Percentiles rank a stretch among this genome's conserved stretches.
Conservation (phyloP, 2,113 vertebrate species). For the Myrmecophaga tridactyla region DNA sequence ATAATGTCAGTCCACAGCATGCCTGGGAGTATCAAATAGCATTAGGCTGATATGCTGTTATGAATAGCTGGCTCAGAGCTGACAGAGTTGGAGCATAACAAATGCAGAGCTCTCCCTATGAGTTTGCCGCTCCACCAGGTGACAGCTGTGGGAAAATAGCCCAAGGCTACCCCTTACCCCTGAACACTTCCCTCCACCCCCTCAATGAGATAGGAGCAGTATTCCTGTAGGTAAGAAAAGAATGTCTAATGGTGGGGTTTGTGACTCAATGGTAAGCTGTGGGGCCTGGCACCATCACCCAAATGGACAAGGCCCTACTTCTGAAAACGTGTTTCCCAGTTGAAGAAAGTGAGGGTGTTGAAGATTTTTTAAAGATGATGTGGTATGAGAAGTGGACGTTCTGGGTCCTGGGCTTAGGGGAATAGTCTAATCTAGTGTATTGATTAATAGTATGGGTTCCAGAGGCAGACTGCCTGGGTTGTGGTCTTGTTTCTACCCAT, state of each 20-base stretch:
- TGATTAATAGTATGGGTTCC: neutral
- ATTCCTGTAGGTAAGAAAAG: neutral
- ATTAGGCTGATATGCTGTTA: neutral
- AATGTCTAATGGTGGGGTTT: neutral
- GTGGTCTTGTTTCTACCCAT: neutral
- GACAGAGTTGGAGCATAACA: neutral
- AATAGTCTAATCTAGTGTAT: neutral
- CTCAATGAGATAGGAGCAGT: neutral
- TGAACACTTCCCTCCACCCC: neutral
- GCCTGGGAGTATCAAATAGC: neutral
- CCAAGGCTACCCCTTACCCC: neutral
- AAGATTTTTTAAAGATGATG: neutral
- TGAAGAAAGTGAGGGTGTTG: neutral
- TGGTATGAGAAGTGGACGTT: neutral
- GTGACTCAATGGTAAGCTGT: neutral
- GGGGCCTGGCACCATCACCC: neutral
- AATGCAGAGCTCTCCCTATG: neutral
- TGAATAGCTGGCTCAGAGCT: neutral
- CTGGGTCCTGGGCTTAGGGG: neutral
- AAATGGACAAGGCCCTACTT: neutral
- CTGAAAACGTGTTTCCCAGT: no score
- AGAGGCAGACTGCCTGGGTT: neutral
- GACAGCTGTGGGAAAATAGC: neutral
- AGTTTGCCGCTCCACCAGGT: neutral
- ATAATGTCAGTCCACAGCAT: neutral